Conservation (phyloP, 2,888 invertebrate species). For the Lithophane socia region DNA sequence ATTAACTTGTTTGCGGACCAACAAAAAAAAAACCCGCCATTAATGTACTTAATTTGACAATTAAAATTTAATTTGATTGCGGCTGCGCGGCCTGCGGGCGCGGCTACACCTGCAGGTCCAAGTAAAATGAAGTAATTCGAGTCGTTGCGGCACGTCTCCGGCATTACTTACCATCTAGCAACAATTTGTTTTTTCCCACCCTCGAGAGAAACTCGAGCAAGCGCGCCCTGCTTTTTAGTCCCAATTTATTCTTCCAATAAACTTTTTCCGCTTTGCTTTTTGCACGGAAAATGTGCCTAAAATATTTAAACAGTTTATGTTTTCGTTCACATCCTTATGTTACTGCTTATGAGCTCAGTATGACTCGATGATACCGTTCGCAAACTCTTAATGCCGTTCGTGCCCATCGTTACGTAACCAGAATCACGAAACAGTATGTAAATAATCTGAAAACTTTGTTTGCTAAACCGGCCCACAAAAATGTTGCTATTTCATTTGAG, state of each 20-base stretch:
- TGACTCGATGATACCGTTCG: conserved; percentile 61
- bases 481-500: conserved; percentile 50
- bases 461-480: conserved; percentile 49
- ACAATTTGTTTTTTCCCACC: conserved; percentile 87
- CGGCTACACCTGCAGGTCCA: conserved; percentile 77
- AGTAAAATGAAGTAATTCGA: conserved; percentile 85
- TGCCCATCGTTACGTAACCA: conserved; percentile 60
- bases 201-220: conserved; percentile 83
- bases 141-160: conserved; percentile 83
- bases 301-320: conserved; percentile 87
- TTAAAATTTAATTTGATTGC: conserved; percentile 80
- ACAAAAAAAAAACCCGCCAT: conserved; percentile 70
- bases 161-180: conserved; percentile 87
- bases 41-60: conserved; percentile 77
- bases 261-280: conserved; percentile 84
- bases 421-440: conserved; percentile 60
- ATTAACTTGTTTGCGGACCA: conserved; percentile 68
- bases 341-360: conserved; percentile 74
- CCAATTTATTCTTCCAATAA: conserved; percentile 88
- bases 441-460: conserved; percentile 61
- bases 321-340: conserved; percentile 78
- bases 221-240: conserved; percentile 86
- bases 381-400: conserved; percentile 64
- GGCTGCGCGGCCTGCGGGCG: conserved; percentile 64
- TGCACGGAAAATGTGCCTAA: conserved; percentile 82